These are phyloP conservation scores for Amphiura filiformis DNA, from an alignment of 35 echinoderm and acorn worm genomes.

Conservation along the genomic window DNA sequence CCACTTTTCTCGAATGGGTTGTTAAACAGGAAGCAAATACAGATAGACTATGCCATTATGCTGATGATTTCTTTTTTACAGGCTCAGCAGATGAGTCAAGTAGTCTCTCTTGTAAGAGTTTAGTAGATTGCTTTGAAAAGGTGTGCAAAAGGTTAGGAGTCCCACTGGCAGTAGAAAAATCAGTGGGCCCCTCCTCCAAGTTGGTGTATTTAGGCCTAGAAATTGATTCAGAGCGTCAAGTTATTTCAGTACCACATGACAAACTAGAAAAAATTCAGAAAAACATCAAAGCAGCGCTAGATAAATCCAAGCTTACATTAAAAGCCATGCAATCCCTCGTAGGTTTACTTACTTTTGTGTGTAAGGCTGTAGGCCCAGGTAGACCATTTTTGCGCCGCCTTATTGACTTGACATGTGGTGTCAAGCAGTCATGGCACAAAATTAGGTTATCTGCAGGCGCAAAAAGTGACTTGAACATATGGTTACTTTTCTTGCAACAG, in stretches of 20 bases:
- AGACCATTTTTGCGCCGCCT: neutral
- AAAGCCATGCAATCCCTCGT: neutral
- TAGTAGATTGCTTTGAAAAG: neutral
- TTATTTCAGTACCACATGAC: neutral
- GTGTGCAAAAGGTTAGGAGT: neutral
- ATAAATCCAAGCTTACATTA: neutral
- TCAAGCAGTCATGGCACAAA: neutral
- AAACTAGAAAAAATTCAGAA: neutral
- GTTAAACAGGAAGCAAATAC: neutral
- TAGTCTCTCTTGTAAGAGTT: neutral
- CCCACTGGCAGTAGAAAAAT: neutral
- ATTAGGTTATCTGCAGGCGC: neutral
- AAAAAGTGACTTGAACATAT: neutral
- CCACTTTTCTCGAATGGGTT: neutral
- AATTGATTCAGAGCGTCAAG: neutral
- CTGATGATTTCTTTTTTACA: constrained; percentile 1
- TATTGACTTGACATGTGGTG: neutral
- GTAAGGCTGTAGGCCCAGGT: neutral
- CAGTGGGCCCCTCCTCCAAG: neutral
- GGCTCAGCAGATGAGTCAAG: neutral
- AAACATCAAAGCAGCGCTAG: neutral
- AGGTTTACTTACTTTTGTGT: neutral
- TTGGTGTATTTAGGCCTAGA: neutral
- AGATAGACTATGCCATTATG: neutral
- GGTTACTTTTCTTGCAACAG: neutral